Evolutionary conservation across 1,140 invertebrate species (phyloP), one percentile per base, ranked within the genome.

Genomic region (Philotrypesis tridentata): DNA sequence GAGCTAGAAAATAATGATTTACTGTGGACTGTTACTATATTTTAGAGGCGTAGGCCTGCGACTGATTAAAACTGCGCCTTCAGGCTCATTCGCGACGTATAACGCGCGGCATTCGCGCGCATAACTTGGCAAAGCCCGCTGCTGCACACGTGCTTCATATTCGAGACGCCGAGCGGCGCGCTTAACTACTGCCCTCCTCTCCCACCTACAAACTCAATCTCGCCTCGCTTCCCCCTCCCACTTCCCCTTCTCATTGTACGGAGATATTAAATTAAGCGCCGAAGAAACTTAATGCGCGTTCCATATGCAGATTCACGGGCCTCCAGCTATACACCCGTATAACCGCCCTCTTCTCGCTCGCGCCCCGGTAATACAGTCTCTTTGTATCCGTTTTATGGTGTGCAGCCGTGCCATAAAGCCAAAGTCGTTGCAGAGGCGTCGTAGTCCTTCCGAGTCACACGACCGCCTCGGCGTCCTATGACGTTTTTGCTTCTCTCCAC

Each of bases 301-400:
- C 89, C 89, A 90, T 89, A 91, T 91, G 90, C 89, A 91, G 87
- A 91, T 91, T 89, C 88, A 87, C 88, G 87, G 88, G 48, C 89
- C 88, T 87, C 85, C 81, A 82, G 84, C 84, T 83, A 79, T 86
- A 70, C 33, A 83, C 80, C 11, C 21, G 31, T 31, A 31, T 68
- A 68, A 31, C 67, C 67, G 67, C 17, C 25, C 27, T 68, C 67
- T 21, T 68, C 67, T 21, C 79, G 80, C 76, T 55, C 85, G 80
- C 82, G 23, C 80, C 77, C 84, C 71, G 81, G 87, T 87, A 89
- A 90, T 89, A 90, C 87, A 88, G 84, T 87, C 89, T 88, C 89
- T 91, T 90, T 90, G 89, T 90, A 90, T 89, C 88, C 87, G 86
- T 89, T 91, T 91, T 91, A 90, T 86, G 87, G 84, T 82, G 83